Conservation (phyloP, 2,888 invertebrate genomes). For the Taphrorychus bicolor region DNA sequence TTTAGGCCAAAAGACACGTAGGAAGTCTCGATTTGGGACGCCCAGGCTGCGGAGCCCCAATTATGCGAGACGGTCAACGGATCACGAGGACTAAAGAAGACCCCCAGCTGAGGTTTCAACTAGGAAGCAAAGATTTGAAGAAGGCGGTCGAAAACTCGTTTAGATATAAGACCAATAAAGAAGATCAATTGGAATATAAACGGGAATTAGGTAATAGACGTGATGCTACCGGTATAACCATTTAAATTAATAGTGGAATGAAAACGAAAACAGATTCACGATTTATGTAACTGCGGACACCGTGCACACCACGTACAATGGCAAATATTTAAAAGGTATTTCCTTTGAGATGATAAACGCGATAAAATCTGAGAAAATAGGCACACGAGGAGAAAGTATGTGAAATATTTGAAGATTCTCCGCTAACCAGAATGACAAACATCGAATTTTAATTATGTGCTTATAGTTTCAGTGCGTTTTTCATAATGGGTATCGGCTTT, state of each 20-base stretch:
- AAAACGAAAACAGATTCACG: background rate
- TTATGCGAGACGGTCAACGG: conserved; percentile 55
- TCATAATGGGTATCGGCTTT: too few species aligned
- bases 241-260: too few species aligned
- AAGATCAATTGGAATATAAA: conserved; percentile 66
- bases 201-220: conserved; percentile 71
- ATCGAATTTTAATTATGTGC: conserved; percentile 7
- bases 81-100: conserved; percentile 63
- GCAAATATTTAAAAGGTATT: background rate
- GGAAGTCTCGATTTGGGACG: conserved; percentile 52
- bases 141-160: conserved; percentile 74
- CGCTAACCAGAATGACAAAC: conserved; percentile 19
- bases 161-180: conserved; percentile 68
- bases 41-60: conserved; percentile 57
- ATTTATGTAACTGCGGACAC: too few species aligned
- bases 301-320: background rate
- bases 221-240: background rate
- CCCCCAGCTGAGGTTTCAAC: conserved; percentile 68
- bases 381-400: conserved; percentile 27
- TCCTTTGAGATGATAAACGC: background rate
- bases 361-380: conserved; percentile 2
- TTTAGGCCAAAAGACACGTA: conserved; percentile 54
- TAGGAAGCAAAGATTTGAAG: conserved; percentile 66
- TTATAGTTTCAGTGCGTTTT: background rate
- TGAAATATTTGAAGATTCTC: conserved; percentile 15